Evolutionary conservation across 2,797 vertebrate genomes (phyloP).

Genomic region (Lacerta viridis): DNA sequence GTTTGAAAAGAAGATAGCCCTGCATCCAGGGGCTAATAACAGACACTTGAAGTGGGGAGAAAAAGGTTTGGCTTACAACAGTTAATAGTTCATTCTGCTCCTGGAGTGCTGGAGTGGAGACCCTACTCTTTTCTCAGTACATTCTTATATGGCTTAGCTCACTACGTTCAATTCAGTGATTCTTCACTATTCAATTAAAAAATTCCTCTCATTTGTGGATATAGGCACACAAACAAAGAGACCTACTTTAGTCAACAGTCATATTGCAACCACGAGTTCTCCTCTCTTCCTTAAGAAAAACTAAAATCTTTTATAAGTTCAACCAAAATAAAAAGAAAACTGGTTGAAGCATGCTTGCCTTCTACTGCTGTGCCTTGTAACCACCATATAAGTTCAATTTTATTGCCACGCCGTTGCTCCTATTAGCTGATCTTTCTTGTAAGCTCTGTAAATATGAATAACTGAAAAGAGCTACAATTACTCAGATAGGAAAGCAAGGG

Average conservation of each 20-base stretch:
- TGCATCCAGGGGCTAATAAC: background rate
- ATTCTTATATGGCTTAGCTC: constrained; percentile 8
- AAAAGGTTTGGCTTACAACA: background rate
- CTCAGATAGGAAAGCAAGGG: background rate
- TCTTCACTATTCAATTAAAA: constrained; percentile 13
- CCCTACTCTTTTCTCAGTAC: background rate
- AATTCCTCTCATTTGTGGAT: background rate
- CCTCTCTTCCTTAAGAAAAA: background rate
- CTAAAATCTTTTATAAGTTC: background rate
- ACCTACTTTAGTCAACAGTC: background rate
- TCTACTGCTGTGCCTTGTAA: constrained; percentile 18
- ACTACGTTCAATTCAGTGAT: background rate
- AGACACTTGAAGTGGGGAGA: background rate
- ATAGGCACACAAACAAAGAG: background rate
- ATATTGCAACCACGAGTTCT: background rate
- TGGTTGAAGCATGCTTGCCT: background rate
- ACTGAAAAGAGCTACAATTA: constrained; percentile 23
- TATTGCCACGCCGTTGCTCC: background rate
- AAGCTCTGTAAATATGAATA: constrained; percentile 16
- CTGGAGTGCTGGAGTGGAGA: background rate
- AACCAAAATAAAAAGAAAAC: constrained; percentile 5
- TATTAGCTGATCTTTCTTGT: constrained; percentile 6
- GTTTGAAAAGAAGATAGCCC: background rate
- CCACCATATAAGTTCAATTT: background rate
- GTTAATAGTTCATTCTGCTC: background rate